Evolutionary conservation across 2,113 vertebrate genomes (phyloP), one percentile per base, ranked within the genome.

Genomic region (Glaucomys volans): DNA sequence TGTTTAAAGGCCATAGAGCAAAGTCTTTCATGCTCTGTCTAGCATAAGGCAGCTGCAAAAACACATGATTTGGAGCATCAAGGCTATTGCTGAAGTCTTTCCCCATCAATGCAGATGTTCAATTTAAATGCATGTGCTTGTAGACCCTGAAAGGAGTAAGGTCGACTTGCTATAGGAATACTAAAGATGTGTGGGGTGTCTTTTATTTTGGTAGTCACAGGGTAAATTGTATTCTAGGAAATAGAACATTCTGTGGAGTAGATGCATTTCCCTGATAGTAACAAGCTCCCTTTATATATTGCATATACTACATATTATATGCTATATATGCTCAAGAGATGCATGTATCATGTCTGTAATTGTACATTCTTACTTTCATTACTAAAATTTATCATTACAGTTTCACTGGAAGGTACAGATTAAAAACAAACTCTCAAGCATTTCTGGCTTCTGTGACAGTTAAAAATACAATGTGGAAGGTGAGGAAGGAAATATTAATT

Each of bases 1-100:
- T 94, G 47, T 75, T n/a, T 84, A 82, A 95, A 97, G 54, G 13
- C 17, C 64, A 54, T 3, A n/a, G 85, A 95, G 89, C 35, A 91
- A 91, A 96, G 84, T 82, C 81, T 93, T 77, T 97, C 50, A 87
- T 89, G 35, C 93, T 97, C 26, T 96, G 54, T 50, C 44, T 96
- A 90, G 71, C 81, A 32, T 93, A 96, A 91, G 30, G 37, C 84
- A 98, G 52, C 37, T 97, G 54, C 72, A 79, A 90, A 50, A 95
- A 90, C 40, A 97, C 88, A 97, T 91, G 50, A 62, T 66, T 84
- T 10, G 18, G 8, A 79, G 47, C 79, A 52, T 8, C 10, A 59
- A 94, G 86, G 88, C 84, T 11, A 47, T 81, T 67, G 71, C 87
- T 88, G 57, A 64, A 79, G 76, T 40, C 83, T 87, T 94, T 37